These are phyloP conservation scores for Uria lomvia DNA, from an alignment of 2,113 vertebrate genomes.

Conservation along the genomic window DNA sequence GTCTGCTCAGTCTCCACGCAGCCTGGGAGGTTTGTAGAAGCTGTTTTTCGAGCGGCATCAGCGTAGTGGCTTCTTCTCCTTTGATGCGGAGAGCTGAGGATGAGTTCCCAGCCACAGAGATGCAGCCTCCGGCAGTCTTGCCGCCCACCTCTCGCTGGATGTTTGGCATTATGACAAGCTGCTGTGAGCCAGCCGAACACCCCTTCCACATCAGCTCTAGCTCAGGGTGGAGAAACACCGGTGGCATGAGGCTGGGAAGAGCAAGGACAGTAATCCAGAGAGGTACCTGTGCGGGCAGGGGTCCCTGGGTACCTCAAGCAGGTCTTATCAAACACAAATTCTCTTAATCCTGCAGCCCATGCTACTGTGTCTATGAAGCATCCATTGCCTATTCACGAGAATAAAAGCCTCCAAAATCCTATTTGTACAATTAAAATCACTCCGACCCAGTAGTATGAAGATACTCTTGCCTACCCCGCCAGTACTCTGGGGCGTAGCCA, in stretches of 20 bases:
- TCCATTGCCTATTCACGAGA: neutral
- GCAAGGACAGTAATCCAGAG: neutral
- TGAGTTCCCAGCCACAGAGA: neutral
- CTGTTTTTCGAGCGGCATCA: fast-evolving
- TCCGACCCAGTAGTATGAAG: neutral
- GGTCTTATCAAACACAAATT: neutral
- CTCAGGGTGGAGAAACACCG: neutral
- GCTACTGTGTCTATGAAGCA: neutral
- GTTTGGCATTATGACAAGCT: neutral
- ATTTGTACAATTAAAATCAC: neutral
- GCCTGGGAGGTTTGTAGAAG: neutral
- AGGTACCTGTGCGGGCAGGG: neutral
- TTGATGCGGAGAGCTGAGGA: neutral
- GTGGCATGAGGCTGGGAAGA: neutral
- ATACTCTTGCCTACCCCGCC: neutral
- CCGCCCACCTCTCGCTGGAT: neutral
- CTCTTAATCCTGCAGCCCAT: neutral
- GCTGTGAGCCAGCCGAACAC: neutral
- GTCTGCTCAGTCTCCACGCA: neutral
- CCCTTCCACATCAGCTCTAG: neutral
- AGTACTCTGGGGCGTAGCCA: neutral
- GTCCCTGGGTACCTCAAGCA: neutral
- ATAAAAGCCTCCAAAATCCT: neutral
- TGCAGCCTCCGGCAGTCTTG: neutral
- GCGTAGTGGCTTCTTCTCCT: neutral